Evolutionary conservation across 2,888 invertebrate genomes (phyloP).

Genomic region (Creontiades dilutus): DNA sequence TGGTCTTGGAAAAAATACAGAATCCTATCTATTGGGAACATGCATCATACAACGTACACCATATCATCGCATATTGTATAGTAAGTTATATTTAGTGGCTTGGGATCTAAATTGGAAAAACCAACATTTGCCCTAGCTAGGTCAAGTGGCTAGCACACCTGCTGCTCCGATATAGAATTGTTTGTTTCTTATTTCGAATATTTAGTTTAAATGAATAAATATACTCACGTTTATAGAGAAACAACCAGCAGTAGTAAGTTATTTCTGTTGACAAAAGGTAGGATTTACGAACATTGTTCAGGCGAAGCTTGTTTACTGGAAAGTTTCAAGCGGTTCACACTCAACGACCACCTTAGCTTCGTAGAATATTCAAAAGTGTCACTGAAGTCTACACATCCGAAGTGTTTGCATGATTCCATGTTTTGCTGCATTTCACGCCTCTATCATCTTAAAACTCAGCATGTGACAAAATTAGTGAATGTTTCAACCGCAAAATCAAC

Average conservation of each 20-base stretch:
- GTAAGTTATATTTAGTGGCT: no score
- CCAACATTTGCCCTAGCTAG: no score
- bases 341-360: slow-evolving; percentile 40
- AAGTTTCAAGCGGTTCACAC: slow-evolving; percentile 45
- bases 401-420: not conserved
- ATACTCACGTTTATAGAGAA: not conserved
- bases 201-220: no score
- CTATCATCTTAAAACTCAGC: not conserved
- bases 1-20: no score
- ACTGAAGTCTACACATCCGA: not conserved
- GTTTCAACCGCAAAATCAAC: not conserved
- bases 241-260: not conserved
- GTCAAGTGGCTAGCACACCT: no score
- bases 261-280: not conserved
- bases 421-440: not conserved
- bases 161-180: no score
- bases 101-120: no score
- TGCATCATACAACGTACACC: no score
- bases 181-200: no score
- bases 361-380: not conserved
- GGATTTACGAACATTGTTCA: not conserved
- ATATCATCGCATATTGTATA: no score
- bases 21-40: no score
- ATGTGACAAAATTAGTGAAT: not conserved
- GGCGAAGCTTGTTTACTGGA: not conserved